Evolutionary conservation across 2,888 invertebrate species (phyloP).

Genomic region (Erebia aethiops): DNA sequence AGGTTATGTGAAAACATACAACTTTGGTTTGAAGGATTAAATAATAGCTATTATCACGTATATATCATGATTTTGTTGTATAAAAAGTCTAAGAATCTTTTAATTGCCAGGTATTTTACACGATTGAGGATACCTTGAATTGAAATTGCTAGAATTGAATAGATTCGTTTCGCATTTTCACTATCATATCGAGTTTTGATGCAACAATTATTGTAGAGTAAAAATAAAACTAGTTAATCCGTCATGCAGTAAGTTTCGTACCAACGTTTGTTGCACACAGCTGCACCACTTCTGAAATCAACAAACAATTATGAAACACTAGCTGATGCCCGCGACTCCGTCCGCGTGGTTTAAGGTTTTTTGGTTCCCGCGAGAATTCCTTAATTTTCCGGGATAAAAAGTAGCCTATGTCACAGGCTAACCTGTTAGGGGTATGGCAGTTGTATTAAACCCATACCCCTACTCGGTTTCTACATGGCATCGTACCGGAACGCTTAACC

Average conservation of each 20-base stretch:
- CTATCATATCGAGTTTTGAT: slow-evolving; percentile 57
- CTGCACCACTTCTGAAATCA: slow-evolving; percentile 59
- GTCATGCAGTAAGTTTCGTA: slow-evolving; percentile 73
- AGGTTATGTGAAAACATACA: too few species aligned
- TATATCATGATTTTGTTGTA: slow-evolving; percentile 1
- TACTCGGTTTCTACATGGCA: too few species aligned
- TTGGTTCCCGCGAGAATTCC: too few species aligned
- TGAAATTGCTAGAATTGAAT: slow-evolving; percentile 33
- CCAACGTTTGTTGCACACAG: slow-evolving; percentile 77
- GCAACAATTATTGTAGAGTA: slow-evolving; percentile 66
- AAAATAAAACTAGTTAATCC: slow-evolving; percentile 69
- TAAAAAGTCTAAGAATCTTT: slow-evolving; percentile 26
- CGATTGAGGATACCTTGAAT: slow-evolving; percentile 20
- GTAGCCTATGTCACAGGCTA: too few species aligned
- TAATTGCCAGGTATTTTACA: background rate
- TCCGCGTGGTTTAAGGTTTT: too few species aligned
- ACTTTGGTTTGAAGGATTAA: background rate
- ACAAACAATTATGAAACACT: slow-evolving; percentile 10
- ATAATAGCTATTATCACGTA: background rate
- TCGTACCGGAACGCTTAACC: too few species aligned
- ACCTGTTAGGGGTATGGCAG: too few species aligned
- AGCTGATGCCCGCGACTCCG: too few species aligned
- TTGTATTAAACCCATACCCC: too few species aligned
- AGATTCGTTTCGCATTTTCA: slow-evolving; percentile 25
- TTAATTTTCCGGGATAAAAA: too few species aligned